These are phyloP conservation scores for Oreochromis aureus DNA, from an alignment of 2,113 vertebrate species.

Conservation along the genomic window DNA sequence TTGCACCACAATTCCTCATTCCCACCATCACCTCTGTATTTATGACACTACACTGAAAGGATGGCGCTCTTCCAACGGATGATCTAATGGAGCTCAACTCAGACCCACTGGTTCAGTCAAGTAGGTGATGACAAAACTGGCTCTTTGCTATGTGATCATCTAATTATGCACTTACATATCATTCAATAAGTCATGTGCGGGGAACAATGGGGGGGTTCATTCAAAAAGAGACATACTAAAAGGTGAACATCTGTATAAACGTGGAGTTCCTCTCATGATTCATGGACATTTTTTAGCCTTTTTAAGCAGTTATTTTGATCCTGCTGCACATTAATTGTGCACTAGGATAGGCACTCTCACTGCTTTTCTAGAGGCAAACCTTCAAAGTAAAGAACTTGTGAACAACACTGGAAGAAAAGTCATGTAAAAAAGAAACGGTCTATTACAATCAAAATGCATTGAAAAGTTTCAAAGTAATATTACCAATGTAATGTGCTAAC, in stretches of 20 bases:
- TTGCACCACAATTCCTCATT: constrained; percentile 31
- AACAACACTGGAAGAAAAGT: neutral
- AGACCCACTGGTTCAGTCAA: constrained; percentile 5
- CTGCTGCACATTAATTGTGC: neutral
- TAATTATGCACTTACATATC: constrained; percentile 7
- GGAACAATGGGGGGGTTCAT: neutral
- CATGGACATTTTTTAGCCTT: neutral
- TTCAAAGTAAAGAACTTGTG: neutral
- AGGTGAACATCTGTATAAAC: neutral
- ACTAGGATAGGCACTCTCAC: neutral
- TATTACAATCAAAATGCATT: neutral
- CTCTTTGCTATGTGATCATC: neutral
- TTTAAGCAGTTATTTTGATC: neutral
- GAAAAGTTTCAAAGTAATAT: neutral
- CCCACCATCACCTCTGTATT: constrained; percentile 30
- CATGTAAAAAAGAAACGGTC: neutral
- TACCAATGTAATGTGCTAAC: neutral
- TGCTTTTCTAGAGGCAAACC: neutral
- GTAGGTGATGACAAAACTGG: constrained; percentile 34
- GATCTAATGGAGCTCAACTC: constrained; percentile 34
- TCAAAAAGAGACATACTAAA: neutral
- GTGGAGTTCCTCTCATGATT: neutral
- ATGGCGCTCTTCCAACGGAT: constrained; percentile 42
- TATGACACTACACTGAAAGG: constrained; percentile 19
- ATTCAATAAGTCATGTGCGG: neutral